Evolutionary conservation across 2,888 invertebrate species (phyloP).

Genomic region (Nebria brevicollis): DNA sequence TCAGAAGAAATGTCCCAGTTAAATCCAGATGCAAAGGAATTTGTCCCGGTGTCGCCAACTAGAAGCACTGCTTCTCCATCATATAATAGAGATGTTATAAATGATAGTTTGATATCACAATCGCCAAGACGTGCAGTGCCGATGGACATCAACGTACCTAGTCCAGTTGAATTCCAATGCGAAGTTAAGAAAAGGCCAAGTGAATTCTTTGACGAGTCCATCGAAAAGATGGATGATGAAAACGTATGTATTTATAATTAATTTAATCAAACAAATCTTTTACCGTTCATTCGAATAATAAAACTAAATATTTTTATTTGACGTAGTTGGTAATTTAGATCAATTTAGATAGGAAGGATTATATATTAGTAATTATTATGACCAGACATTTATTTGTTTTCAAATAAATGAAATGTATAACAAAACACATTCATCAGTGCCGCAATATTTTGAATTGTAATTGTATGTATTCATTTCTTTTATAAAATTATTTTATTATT

Average conservation of each 20-base stretch:
- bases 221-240: constrained; percentile 66
- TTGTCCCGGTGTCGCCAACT: constrained; percentile 76
- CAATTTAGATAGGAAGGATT: too few relatives aligned
- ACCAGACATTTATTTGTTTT: too few relatives aligned
- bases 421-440: too few relatives aligned
- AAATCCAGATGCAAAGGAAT: constrained; percentile 88
- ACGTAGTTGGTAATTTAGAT: too few relatives aligned
- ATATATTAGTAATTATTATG: too few relatives aligned
- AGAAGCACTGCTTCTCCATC: constrained; percentile 63
- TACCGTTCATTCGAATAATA: too few relatives aligned
- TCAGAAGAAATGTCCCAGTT: constrained; percentile 79
- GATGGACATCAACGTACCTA: constrained; percentile 69
- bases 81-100: constrained; percentile 53
- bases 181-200: constrained; percentile 73
- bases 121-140: constrained; percentile 77
- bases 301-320: too few relatives aligned
- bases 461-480: too few relatives aligned
- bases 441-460: too few relatives aligned
- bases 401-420: too few relatives aligned
- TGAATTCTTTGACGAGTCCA: constrained; percentile 66
- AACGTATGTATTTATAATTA: constrained; percentile 55
- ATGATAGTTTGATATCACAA: constrained; percentile 68
- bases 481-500: too few relatives aligned
- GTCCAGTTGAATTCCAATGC: constrained; percentile 71
- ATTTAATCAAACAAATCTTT: too few relatives aligned